A percentile compares a stretch with the other conserved stretches of the same genome.
Conservation (phyloP, 1,140 invertebrate genomes). For the Drosophila sturtevanti region DNA sequence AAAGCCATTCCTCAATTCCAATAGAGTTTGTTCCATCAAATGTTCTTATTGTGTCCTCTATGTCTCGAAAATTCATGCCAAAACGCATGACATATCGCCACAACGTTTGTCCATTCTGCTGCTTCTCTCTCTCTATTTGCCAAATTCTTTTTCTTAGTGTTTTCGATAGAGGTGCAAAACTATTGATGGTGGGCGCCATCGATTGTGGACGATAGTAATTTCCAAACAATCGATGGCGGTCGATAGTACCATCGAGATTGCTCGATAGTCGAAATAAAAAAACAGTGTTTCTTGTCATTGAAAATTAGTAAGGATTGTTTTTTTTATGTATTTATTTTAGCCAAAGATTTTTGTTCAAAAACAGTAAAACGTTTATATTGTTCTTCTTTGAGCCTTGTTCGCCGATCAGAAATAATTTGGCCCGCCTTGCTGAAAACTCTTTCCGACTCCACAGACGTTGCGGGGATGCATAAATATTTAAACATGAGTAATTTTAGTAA, state of each 20-base stretch:
- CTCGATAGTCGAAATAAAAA: not conserved
- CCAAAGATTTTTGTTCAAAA: not conserved
- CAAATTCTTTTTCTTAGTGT: no score
- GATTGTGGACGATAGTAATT: not conserved
- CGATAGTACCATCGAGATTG: not conserved
- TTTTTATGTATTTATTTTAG: not conserved
- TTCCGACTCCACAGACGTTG: not conserved
- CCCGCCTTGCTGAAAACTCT: not conserved
- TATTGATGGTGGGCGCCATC: no score
- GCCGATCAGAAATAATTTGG: not conserved
- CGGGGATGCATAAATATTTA: not conserved
- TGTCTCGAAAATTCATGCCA: no score
- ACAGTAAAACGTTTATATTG: not conserved
- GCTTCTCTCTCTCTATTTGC: no score
- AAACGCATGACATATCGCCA: no score
- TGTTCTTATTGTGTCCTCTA: no score
- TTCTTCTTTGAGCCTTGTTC: not conserved
- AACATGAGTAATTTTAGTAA: not conserved
- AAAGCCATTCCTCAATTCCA: no score
- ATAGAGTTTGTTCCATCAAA: no score
- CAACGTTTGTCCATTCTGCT: no score
- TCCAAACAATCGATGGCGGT: conserved; percentile 2
- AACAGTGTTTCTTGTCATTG: conserved; percentile 8
- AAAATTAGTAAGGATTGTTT: not conserved
- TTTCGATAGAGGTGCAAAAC: no score